Evolutionary conservation across 2,113 vertebrate species (phyloP), one percentile per base, ranked within the genome.

Genomic region (Pyxicephalus adspersus): DNA sequence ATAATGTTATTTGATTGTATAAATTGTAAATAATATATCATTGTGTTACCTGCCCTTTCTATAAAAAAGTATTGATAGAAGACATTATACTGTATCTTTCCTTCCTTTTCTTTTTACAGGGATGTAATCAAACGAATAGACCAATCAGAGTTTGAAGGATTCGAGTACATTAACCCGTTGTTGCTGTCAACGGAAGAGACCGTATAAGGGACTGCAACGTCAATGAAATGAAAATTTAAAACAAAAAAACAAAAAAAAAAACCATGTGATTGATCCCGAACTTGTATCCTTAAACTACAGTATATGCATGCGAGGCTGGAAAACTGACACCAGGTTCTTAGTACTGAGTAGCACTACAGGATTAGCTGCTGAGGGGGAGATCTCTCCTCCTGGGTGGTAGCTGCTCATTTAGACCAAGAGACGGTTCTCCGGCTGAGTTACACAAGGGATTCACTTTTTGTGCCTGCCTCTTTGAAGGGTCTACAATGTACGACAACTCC

Each of bases 81-180:
- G 38, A 45, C 38, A 38, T 38, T 45, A 13, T 45, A 60, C 19
- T 60, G 19, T 60, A 31, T 13, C 17, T 26, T 57, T 57, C 17
- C 38, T 22, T 52, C 64, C 80, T 45, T 63, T 28, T 61, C 7
- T 28, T 70, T n/a, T 9, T 0, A 57, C 72, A 99, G 98, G 90
- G 97, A 98, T 70, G 93, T 95, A 90, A 97, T 99, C 84, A 99
- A 98, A 90, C 94, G 96, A 91, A 98, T 99, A 90, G 98, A 99
- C 92, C 98, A 99, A 92, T 97, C 98, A 0, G 98, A 99, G 85
- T 99, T 99, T 66, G 97, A 98, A 90, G 98, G 98, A 78, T 99
- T 99, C 66, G 98, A 99, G 89, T 99, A 99, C 87, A 99, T 98
- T 90, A 98, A 98, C 87, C 98, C 97, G 0, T 89, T 98, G 87